Percentiles rank a stretch among this genome's conserved stretches.
Evolutionary conservation across 2,888 invertebrate species (phyloP).

Genomic region (Machimus rusticus): DNA sequence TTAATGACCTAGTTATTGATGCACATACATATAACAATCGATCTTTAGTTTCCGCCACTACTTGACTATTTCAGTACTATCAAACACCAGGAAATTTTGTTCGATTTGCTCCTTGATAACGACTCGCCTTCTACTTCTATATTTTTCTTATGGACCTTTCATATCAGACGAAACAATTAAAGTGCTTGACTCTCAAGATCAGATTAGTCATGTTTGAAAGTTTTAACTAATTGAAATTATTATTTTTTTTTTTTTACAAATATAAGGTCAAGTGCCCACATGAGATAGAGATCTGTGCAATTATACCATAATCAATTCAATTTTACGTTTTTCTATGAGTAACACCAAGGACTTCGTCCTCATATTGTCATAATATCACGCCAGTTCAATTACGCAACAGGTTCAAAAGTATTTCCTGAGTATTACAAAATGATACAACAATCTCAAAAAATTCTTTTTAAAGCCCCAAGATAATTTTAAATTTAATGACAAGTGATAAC

Average conservation of each 20-base stretch:
- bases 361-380: background rate
- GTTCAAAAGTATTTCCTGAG: background rate
- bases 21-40: background rate
- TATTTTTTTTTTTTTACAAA: background rate
- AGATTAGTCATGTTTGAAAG: background rate
- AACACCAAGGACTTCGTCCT: background rate
- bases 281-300: background rate
- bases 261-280: background rate
- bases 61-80: background rate
- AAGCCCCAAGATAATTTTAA: background rate
- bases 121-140: background rate
- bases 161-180: background rate
- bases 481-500: background rate
- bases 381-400: background rate
- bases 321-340: background rate
- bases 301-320: background rate
- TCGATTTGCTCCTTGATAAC: background rate
- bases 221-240: background rate
- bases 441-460: background rate
- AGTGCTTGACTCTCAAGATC: background rate
- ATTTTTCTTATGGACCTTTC: background rate
- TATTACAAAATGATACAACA: background rate
- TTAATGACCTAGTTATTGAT: slow-evolving; percentile 7
- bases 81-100: background rate
- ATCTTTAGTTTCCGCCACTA: background rate